These are phyloP conservation scores for Bradypus variegatus DNA, from an alignment of 2,797 vertebrate species.

Conservation along the genomic window DNA sequence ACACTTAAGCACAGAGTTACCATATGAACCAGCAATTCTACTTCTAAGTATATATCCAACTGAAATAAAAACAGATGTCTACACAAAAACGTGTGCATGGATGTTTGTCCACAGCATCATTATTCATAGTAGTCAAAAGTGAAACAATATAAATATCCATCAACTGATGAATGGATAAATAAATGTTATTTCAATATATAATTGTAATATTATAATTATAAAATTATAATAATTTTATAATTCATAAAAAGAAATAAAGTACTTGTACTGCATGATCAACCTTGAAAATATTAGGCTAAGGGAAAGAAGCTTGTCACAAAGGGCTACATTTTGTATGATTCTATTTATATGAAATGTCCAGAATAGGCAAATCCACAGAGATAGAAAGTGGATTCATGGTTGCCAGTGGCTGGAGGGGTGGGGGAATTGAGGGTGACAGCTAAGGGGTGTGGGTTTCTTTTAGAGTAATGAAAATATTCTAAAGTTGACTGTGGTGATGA, in stretches of 20 bases:
- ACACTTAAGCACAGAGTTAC: neutral
- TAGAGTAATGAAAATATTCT: neutral
- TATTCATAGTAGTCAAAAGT: neutral
- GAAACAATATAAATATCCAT: neutral
- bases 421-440: too few relatives aligned
- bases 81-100: neutral
- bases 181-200: neutral
- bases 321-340: neutral
- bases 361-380: neutral
- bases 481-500: neutral
- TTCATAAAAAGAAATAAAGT: neutral
- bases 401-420: neutral
- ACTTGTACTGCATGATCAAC: neutral
- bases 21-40: neutral
- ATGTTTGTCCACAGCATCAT: neutral
- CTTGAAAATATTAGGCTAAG: neutral
- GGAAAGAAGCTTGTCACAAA: neutral
- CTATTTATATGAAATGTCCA: neutral
- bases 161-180: neutral
- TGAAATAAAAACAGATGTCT: too few relatives aligned
- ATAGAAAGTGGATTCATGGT: neutral
- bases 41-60: fast-evolving
- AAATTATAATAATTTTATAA: too few relatives aligned
- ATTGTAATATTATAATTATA: too few relatives aligned
- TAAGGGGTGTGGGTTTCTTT: neutral